Evolutionary conservation across 2,113 vertebrate genomes (phyloP).

Genomic region (Platysternon megacephalum): DNA sequence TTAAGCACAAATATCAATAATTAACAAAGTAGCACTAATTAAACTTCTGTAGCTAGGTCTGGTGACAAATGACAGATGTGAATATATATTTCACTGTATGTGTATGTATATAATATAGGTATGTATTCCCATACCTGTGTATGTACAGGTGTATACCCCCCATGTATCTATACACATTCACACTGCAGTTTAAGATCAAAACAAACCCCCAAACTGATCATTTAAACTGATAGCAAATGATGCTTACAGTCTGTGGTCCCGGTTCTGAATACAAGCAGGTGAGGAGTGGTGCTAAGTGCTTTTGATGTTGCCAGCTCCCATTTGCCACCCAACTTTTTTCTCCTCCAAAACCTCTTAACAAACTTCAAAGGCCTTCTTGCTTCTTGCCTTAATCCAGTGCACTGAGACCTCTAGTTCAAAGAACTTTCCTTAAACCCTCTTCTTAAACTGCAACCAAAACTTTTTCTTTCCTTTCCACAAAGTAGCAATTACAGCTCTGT

Average conservation of each 20-base stretch:
- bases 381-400: constrained; percentile 97
- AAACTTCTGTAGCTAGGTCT: neutral
- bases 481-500: constrained; percentile 96
- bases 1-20: neutral
- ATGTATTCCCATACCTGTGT: neutral
- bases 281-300: constrained; percentile 85
- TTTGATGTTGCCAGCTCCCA: constrained; percentile 93
- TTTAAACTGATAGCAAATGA: constrained; percentile 47
- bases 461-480: constrained; percentile 92
- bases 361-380: constrained; percentile 95
- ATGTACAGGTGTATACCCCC: neutral
- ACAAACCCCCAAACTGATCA: constrained; percentile 13
- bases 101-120: neutral
- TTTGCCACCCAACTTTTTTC: constrained; percentile 94
- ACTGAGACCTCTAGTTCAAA: constrained; percentile 97
- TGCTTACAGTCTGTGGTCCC: constrained; percentile 71
- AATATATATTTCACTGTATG: neutral
- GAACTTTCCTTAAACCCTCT: constrained; percentile 90
- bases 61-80: neutral
- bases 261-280: constrained; percentile 88
- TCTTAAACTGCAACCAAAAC: constrained; percentile 95
- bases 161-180: neutral
- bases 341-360: constrained; percentile 92
- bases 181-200: neutral
- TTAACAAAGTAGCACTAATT: neutral